Base-by-base conservation (phyloP, 2,797 vertebrate species). In the Gallinago stenura region DNA sequence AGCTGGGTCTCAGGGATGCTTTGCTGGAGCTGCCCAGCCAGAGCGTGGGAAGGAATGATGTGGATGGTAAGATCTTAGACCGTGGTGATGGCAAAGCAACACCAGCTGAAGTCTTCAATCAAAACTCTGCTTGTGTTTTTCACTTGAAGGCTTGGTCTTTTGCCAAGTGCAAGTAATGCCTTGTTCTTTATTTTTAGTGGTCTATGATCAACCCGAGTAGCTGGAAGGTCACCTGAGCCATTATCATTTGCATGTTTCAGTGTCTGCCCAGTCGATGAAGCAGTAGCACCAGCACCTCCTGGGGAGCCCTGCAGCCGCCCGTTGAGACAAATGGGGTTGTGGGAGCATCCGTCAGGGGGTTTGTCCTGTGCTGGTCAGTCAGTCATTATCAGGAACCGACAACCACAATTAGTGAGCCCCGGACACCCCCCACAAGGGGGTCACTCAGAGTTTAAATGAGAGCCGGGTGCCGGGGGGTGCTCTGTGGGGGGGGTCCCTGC, bases 341-440 rank as follows among this genome's bases (percentile, higher is more conserved):
- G 19, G 3, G 20, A 24, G 33, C 7, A 3, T 51, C 56, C 21
- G 43, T 71, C 17, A 7, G 54, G 50, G 48, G 10, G 7, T 25
- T 78, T 33, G 57, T 77, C n/a, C 30, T 7, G 3, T 17, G 64
- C 53, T 84, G 83, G 68, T 79, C 66, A 41, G 4, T 33, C 30
- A 15, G 72, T 76, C 58, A 12, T 90, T 93, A 58, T 6, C 12
- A 50, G 75, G 35, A 76, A 22, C 41, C 1, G 17, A 65, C 58
- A 89, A 70, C 45, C 77, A n/a, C 51, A 80, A 91, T 87, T 92
- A 89, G 66, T 12, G 60, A 90, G 66, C 75, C 48, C 39, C 43
- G 68, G 65, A 58, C 48, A 39, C 15, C 9, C 15, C 11, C 6
- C 46, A 30, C 48, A 70, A 12, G 12, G 35, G 9, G 15, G 57